Evolutionary conservation across 2,888 invertebrate species (phyloP).

Genomic region (Dicyrtoma fusca): DNA sequence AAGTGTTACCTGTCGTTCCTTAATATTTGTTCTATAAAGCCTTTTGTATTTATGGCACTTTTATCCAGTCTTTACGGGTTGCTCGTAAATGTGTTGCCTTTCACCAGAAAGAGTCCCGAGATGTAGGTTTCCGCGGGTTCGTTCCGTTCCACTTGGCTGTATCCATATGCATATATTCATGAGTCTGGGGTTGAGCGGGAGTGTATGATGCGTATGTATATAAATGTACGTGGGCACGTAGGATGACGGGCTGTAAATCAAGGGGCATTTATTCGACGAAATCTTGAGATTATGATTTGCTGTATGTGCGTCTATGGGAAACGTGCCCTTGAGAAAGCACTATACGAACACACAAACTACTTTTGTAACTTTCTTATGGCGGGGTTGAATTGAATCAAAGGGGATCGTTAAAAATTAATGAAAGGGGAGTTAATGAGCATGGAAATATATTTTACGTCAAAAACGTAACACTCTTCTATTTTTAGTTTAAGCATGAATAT

Average conservation of each 20-base stretch:
- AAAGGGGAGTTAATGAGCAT: no score
- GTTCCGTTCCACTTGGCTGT: background rate
- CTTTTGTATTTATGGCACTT: background rate
- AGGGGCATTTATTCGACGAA: constrained; percentile 16
- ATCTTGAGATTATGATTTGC: no score
- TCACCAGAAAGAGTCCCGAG: background rate
- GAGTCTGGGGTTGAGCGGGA: background rate
- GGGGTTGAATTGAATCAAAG: no score
- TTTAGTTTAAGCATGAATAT: no score
- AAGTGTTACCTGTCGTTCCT: background rate
- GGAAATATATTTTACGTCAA: no score
- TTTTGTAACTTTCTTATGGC: no score
- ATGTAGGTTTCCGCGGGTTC: background rate
- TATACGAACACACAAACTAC: no score
- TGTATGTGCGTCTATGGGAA: no score
- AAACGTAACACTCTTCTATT: no score
- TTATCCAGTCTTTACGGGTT: background rate
- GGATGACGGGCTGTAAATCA: background rate
- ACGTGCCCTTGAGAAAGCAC: no score
- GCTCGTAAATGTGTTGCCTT: constrained; percentile 18
- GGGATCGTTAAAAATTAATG: no score
- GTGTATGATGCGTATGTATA: background rate
- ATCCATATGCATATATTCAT: background rate
- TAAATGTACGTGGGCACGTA: background rate
- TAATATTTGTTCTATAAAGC: background rate